Base-by-base conservation (phyloP, 2,888 invertebrate genomes). In the Glaucopsyche alexis region DNA sequence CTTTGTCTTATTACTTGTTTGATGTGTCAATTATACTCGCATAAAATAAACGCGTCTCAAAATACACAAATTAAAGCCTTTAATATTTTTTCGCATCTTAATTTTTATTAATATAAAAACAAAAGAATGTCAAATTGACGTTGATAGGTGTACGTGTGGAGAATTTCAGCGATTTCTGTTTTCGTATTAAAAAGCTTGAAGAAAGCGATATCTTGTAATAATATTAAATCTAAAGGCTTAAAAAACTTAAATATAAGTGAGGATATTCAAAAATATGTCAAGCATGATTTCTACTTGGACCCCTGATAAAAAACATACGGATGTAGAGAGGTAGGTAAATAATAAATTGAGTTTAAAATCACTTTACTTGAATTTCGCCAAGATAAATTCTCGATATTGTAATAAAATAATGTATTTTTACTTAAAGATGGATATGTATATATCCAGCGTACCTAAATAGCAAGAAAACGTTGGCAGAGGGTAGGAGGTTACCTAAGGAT, bases 371-470 rank as follows among this genome's bases (percentile, higher is more conserved):
- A 19, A 55, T 19, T 55, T 29, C 9, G 19, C 52, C 16, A 8
- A 52, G 1, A 19, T 11, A 13, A 29, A 11, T 29, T 29, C 29
- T 55, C 9, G 71, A 13, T n/a, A 72, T 67, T 45, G 14, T 76
- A 72, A 72, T 45, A 19, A 14, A 64, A 0, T 52, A 19, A 65
- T 49, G 47, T 16, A 71, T n/a, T 8, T 50, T n/a, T 45, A 67
- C 65, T 82, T 84, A 60, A 91, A 97, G 97, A 84, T 99, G 99
- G 99, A 94, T 99, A 74, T 98, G 98, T 84, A 96, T 99, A 76
- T 99, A 99, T 87, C 99, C 99, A 73, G 96, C 98, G 0, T 99
- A 99, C 82, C 94, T 99, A 71, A 99, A 99, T 85, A 97, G 96
- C 81, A 98, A 98, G 84, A 98, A 97, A 86, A 97, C 98, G 0